These are phyloP conservation scores for Python bivittatus DNA, from an alignment of 2,113 vertebrate genomes.

Conservation along the genomic window DNA sequence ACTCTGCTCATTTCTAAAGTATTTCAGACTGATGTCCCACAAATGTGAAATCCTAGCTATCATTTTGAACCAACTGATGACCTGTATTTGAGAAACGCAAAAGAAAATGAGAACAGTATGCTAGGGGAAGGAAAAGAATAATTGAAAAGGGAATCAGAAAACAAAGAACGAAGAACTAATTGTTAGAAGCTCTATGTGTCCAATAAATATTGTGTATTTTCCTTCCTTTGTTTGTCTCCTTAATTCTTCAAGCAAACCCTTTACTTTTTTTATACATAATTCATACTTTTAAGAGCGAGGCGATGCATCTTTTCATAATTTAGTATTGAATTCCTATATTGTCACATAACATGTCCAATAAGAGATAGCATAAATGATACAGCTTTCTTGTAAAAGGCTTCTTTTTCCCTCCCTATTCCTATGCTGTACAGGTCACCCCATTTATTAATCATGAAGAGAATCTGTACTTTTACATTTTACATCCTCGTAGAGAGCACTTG, in stretches of 20 bases:
- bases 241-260: slow-evolving; percentile 6
- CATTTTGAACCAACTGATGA: neutral
- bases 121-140: neutral
- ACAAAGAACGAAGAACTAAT: neutral
- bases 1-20: neutral
- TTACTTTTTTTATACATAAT: neutral
- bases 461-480: neutral
- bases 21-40: neutral
- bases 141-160: neutral
- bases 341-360: neutral
- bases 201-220: neutral
- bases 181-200: neutral
- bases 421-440: neutral
- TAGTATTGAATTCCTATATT: neutral
- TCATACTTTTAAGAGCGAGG: neutral
- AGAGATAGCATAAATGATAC: neutral
- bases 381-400: neutral
- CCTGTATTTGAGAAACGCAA: neutral
- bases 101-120: neutral
- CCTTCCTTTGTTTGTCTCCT: slow-evolving; percentile 8
- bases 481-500: neutral
- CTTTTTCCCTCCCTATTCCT: neutral
- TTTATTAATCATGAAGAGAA: neutral
- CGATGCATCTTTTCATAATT: neutral
- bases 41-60: neutral